These are phyloP conservation scores for Cacatua alba DNA, from an alignment of 2,113 vertebrate genomes.

Conservation along the genomic window DNA sequence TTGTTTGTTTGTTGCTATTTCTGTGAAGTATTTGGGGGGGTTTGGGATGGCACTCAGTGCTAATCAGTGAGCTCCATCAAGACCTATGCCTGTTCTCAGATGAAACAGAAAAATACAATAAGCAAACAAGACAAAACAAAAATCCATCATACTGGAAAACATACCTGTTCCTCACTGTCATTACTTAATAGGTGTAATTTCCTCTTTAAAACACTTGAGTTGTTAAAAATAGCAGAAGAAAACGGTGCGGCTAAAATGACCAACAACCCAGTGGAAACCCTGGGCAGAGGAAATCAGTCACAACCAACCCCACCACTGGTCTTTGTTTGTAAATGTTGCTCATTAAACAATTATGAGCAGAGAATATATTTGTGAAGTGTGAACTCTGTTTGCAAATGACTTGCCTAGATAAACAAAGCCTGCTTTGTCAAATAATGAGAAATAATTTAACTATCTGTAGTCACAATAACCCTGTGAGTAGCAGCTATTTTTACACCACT, in stretches of 20 bases:
- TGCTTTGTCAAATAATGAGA: background rate
- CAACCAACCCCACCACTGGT: background rate
- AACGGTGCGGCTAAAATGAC: background rate
- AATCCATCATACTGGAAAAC: background rate
- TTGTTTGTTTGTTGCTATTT: background rate
- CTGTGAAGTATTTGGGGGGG: background rate
- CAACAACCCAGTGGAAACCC: background rate
- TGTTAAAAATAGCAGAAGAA: background rate
- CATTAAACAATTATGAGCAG: conserved; percentile 31
- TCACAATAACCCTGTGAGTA: background rate
- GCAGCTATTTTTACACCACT: background rate
- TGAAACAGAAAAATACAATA: background rate
- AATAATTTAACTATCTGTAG: conserved; percentile 26
- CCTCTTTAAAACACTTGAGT: background rate
- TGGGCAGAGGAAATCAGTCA: background rate
- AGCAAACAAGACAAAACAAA: background rate
- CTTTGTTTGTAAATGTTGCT: conserved; percentile 7
- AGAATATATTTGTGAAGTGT: background rate
- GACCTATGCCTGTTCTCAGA: background rate
- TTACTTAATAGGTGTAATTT: background rate
- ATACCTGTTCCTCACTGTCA: background rate
- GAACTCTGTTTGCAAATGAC: conserved; percentile 14
- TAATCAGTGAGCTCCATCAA: background rate
- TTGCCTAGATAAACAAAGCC: conserved; percentile 13
- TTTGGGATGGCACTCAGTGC: background rate